Base-by-base conservation (phyloP, 1,140 invertebrate species). In the Drosophila saltans region DNA sequence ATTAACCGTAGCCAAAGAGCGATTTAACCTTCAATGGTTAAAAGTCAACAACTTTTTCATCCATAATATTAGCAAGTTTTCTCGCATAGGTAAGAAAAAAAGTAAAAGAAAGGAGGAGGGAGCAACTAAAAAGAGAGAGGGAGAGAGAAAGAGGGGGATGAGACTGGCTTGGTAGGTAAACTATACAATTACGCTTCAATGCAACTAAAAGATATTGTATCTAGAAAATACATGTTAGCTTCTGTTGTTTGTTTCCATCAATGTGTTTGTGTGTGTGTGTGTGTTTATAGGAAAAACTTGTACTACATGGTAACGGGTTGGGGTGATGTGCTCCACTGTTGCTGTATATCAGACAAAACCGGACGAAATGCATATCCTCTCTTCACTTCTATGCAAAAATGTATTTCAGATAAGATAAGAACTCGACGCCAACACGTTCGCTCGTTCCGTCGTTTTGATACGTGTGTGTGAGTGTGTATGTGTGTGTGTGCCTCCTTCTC, bases 121-220 rank as follows among this genome's bases (percentile, higher is more conserved):
- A 66, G 52, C 63, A 39, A 16, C 7, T 16, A 48, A 24, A 43
- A 63, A 43, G 24, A 36, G 3, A 52, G 26, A 45, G 40, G 24
- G 28, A 40, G 24, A 36, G n/a, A 21, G 16, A 3, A 6, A 6
- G 21, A 30, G 28, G 4, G 45, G 9, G 21, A n/a, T 11, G 39
- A 36, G 39, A 33, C 69, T 66, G 71, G 70, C 58, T 63, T 66
- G 59, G 72, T 75, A 82, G 79, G 79, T 77, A 74, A 59, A 56
- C 58, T 88, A 52, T 52, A 70, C 84, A 88, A 88, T 78, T 83
- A 80, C 77, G 80, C 83, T 89, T 88, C 62, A 88, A 82, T 88
- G 84, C 84, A 86, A 78, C 66, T 66, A 74, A 77, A 88, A 89
- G 84, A 88, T 88, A 83, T 80, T 76, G 79, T 86, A 86, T 80